These are phyloP conservation scores for Eciton burchellii DNA, from an alignment of 1,140 invertebrate genomes.

Conservation along the genomic window DNA sequence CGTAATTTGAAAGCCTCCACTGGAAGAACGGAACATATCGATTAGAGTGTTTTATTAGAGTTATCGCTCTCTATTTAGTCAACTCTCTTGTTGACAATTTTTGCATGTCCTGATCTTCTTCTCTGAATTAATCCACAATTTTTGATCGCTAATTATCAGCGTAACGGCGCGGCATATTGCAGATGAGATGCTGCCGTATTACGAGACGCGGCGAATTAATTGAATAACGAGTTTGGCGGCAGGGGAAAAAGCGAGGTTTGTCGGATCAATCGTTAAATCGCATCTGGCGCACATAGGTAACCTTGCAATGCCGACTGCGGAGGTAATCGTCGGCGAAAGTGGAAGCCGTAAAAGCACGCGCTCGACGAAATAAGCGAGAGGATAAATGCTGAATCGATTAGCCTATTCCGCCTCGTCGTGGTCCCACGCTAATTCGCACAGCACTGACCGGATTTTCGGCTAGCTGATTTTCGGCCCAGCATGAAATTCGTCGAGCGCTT, in stretches of 20 bases:
- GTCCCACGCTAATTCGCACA: constrained; percentile 52
- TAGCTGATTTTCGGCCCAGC: neutral
- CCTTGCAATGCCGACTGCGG: constrained; percentile 47
- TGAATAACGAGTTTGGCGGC: neutral
- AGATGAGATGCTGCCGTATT: neutral
- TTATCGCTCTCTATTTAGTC: neutral
- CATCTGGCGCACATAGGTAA: constrained; percentile 1
- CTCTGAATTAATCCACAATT: constrained; percentile 43
- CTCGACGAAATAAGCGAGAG: neutral
- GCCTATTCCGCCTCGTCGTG: neutral
- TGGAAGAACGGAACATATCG: neutral
- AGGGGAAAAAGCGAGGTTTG: constrained; percentile 16
- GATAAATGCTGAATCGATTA: constrained; percentile 35
- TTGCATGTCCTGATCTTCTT: constrained; percentile 11
- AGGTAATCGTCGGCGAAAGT: constrained; percentile 56
- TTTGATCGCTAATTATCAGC: constrained; percentile 23
- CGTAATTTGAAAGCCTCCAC: neutral
- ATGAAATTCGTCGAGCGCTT: neutral
- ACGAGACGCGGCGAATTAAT: constrained; percentile 37
- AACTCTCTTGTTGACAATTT: constrained; percentile 24
- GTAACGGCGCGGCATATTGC: neutral
- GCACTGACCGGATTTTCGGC: constrained; percentile 40
- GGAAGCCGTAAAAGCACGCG: constrained; percentile 4
- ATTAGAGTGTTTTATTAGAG: constrained; percentile 24
- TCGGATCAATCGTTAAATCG: constrained; percentile 52